Evolutionary conservation across 2,888 invertebrate genomes (phyloP).

Genomic region (Aricia artaxerxes): DNA sequence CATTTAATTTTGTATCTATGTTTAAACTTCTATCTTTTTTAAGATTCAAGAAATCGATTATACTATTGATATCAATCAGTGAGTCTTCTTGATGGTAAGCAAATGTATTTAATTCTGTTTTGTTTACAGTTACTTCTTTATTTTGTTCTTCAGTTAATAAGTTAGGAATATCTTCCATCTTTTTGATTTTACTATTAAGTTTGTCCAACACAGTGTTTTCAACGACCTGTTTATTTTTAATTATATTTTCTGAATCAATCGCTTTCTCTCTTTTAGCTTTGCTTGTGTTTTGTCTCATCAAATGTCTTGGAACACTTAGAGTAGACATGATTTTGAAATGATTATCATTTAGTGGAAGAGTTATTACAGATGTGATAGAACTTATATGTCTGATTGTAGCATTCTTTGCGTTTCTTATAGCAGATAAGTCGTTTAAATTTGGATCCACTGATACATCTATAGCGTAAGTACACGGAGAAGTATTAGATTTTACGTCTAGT

Average conservation of each 20-base stretch:
- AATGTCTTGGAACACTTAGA: constrained; percentile 58
- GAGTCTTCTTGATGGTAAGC: neutral
- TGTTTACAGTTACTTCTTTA: neutral
- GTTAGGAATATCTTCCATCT: neutral
- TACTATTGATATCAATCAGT: neutral
- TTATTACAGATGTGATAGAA: constrained; percentile 45
- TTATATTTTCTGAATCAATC: constrained; percentile 46
- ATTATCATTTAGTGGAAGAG: constrained; percentile 53
- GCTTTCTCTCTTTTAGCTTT: constrained; percentile 42
- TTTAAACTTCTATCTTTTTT: neutral
- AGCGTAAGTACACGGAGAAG: constrained; percentile 56
- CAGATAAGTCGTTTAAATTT: constrained; percentile 41
- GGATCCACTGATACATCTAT: constrained; percentile 52
- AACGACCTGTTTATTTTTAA: constrained; percentile 38
- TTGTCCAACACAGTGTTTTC: neutral
- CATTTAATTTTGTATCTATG: neutral
- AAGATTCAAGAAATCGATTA: neutral
- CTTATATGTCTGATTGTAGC: constrained; percentile 1
- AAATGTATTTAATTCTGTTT: neutral
- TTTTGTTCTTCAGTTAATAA: neutral
- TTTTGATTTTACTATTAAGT: neutral
- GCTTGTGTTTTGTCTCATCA: constrained; percentile 44
- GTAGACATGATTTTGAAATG: constrained; percentile 61
- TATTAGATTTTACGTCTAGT: constrained; percentile 44
- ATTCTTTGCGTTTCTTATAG: neutral